Evolutionary conservation across 2,113 vertebrate genomes (phyloP), one percentile per base, ranked within the genome.

Genomic region (Tragelaphus imberbis): DNA sequence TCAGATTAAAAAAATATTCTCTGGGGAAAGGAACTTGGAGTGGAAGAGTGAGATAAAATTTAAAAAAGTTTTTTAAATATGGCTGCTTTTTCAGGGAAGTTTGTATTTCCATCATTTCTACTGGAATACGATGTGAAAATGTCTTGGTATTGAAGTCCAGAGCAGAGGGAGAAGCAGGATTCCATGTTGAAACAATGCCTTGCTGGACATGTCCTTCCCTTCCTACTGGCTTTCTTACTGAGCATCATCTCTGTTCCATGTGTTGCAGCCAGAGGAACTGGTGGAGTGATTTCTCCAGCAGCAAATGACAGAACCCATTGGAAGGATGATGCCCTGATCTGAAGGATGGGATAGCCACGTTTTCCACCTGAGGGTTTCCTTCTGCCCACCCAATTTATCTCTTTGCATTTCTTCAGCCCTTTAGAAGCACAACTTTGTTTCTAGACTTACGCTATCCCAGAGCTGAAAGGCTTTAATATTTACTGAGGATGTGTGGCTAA

Each of bases 51-150:
- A 96, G n/a, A 27, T 58, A 27, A 90, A 94, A 33, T 6, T 56
- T 2, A 53, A 28, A 33, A 40, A 33, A 17, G 1, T 55, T n/a
- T 59, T 61, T 53, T 59, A 59, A 94, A 63, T n/a, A 59, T 56
- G 49, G 7, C 2, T 44, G 5, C 87, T 91, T 91, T 58, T 55
- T 81, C 28, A 19, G 25, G 59, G 75, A 49, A 30, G 33, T 33
- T 91, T 94, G 85, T 27, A 56, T 85, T 84, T 90, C 44, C 21
- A 33, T n/a, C 36, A 68, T 84, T 96, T 93, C 65, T 94, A 2
- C 19, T 61, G 75, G 58, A 88, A 61, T 14, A 19, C 8, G 11
- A 8, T 33, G 44, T 14, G 9, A 79, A 49, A 13, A 55, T 15
- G 28, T 59, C 63, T 84, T 75, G 75, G 47, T 65, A 15, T 44